Conservation (phyloP, 2,797 vertebrate species). For the Acrossocheilus wenchowensis region DNA sequence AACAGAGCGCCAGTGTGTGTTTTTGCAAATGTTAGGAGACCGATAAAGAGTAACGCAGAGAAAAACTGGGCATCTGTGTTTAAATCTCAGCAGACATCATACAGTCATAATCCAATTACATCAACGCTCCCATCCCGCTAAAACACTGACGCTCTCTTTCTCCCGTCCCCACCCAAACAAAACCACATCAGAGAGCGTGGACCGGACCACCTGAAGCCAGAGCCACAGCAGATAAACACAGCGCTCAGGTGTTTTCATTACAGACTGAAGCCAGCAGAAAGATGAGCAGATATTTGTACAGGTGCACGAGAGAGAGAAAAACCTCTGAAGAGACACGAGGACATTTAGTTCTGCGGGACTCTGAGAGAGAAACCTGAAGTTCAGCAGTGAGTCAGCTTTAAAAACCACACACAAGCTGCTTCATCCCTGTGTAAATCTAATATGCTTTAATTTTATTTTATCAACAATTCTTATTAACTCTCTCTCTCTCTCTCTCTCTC, state of each 20-base stretch:
- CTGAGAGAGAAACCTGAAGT: conserved; percentile 5
- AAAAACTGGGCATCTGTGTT: neutral
- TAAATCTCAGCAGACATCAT: conserved; percentile 2
- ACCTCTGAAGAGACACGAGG: conserved; percentile 48
- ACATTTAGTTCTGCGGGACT: conserved; percentile 19
- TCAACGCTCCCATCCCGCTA: conserved; percentile 18
- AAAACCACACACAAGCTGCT: no score
- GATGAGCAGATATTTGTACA: conserved; percentile 56
- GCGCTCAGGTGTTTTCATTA: conserved; percentile 47
- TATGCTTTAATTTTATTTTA: no score
- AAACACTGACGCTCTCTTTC: conserved; percentile 26
- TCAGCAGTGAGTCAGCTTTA: neutral
- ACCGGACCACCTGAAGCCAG: conserved; percentile 46
- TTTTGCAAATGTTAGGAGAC: neutral
- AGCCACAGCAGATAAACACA: conserved; percentile 51
- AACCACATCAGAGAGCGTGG: conserved; percentile 52
- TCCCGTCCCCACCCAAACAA: conserved; percentile 54
- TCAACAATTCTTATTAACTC: no score
- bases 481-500: no score
- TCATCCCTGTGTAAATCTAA: no score
- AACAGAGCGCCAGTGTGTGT: conserved; percentile 27
- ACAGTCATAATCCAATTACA: conserved; percentile 29
- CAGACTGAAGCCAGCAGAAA: neutral
- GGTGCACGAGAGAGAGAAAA: conserved; percentile 49
- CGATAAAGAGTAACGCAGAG: neutral